Percentiles rank a stretch among this genome's conserved stretches.
phyloP scores from a whole-genome alignment of 2,888 invertebrate genomes.

The Meloe dianella region DNA sequence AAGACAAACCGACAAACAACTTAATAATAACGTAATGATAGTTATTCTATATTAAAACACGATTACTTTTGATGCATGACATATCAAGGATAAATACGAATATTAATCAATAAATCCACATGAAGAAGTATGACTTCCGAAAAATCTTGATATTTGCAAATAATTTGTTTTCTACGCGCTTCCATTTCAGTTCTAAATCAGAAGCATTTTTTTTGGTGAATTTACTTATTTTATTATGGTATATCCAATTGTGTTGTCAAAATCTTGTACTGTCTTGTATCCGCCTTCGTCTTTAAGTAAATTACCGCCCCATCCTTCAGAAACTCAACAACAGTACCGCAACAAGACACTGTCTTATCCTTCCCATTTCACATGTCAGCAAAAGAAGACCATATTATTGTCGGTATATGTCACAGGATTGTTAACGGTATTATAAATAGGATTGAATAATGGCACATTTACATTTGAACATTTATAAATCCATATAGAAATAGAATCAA shows the following conservation, averaged over 20 bases:
- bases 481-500: too few relatives aligned
- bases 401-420: neutral
- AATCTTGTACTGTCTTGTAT: neutral
- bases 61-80: slow-evolving; percentile 13
- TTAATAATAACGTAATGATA: slow-evolving; percentile 11
- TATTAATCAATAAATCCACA: neutral
- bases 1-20: slow-evolving; percentile 16
- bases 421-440: neutral
- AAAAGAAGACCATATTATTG: neutral
- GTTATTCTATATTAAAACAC: slow-evolving; percentile 18
- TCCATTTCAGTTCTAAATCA: neutral
- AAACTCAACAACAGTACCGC: neutral
- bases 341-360: neutral
- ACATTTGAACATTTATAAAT: too few relatives aligned
- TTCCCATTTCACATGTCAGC: neutral
- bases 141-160: neutral
- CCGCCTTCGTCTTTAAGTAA: neutral
- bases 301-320: slow-evolving; percentile 3
- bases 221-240: neutral
- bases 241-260: neutral
- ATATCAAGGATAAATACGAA: slow-evolving; percentile 7
- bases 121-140: neutral
- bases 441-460: neutral
- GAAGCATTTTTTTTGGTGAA: neutral
- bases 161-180: neutral